Percentiles rank a stretch among this genome's conserved stretches.
Evolutionary conservation across 2,797 vertebrate genomes (phyloP).

Genomic region (Monodelphis domestica): DNA sequence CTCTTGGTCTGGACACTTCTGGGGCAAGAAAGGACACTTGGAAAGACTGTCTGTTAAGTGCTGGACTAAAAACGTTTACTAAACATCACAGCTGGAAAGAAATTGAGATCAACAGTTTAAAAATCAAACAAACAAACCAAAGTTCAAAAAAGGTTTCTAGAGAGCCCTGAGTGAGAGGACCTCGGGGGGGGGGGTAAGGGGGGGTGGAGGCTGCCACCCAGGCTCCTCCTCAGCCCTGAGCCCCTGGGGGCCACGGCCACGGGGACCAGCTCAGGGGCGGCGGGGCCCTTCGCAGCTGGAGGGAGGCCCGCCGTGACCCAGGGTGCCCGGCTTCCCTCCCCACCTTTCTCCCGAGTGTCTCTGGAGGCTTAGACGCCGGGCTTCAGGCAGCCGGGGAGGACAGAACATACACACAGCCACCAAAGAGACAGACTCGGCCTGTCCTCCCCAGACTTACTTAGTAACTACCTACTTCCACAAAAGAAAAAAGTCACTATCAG

Average conservation of each 20-base stretch:
- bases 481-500: conserved; percentile 68
- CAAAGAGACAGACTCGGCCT: conserved; percentile 21
- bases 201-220: conserved; percentile 40
- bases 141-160: conserved; percentile 49
- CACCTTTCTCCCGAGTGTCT: background rate
- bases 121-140: conserved; percentile 8
- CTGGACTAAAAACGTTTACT: conserved; percentile 68
- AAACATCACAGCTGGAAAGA: conserved; percentile 50
- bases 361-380: conserved; percentile 48
- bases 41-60: conserved; percentile 52
- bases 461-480: conserved; percentile 34
- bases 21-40: conserved; percentile 75
- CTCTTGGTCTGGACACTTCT: background rate
- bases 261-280: background rate
- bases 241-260: background rate
- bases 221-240: background rate
- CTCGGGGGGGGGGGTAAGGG: conserved; percentile 38
- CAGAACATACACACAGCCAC: conserved; percentile 57
- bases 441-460: conserved; percentile 61
- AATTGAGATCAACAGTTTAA: conserved; percentile 15
- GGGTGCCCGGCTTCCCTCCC: background rate
- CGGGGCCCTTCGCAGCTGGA: background rate
- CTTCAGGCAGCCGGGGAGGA: conserved; percentile 32
- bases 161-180: background rate
- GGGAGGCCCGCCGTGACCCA: background rate